Base-by-base conservation (phyloP, 2,888 invertebrate genomes). In the Candidula unifasciata region DNA sequence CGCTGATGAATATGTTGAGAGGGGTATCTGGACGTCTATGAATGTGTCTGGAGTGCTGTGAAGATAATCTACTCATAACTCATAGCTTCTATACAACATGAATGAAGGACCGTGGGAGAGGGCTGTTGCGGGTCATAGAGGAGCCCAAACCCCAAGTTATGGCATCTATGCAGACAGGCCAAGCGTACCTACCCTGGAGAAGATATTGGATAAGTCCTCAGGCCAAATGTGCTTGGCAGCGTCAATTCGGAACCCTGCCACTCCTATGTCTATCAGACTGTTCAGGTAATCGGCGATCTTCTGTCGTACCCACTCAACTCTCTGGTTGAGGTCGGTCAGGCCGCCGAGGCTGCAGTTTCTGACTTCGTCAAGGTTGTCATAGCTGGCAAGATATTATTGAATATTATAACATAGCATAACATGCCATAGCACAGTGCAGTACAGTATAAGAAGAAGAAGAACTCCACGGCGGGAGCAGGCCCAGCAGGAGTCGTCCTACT, bases 251-350 rank as follows among this genome's bases (percentile, higher is more conserved):
- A 92, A 92, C 2, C 92, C 92, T 33, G 92, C 92, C 0, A 92
- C 91, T 8, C 92, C 92, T 0, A 90, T 82, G 80, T 90, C 90
- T 10, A 91, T 89, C n/a, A 90, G 83, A n/a, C 87, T 88, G 85
- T 92, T 91, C 16, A 91, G 85, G 84, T 87, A 92, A 18, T 80
- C 92, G 3, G 90, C 89, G 21, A 91, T 89, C 87, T 89, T 91
- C 66, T 90, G 87, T 30, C 90, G 87, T 10, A 92, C 92, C 82
- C 91, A 90, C 10, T 90, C 89, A 27, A 94, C 93, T 0, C 95
- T 77, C 24, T 77, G 96, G 91, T 97, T 95, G 87, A 98, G 94
- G 94, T 98, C 97, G 90, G 96, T 96, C 0, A 97, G 94, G 0
- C 96, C 96, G 0, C 95, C 94, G 71, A 97, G 93, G 87, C 96